Evolutionary conservation across 2,797 vertebrate species (phyloP).

Genomic region (Tangara arthus): DNA sequence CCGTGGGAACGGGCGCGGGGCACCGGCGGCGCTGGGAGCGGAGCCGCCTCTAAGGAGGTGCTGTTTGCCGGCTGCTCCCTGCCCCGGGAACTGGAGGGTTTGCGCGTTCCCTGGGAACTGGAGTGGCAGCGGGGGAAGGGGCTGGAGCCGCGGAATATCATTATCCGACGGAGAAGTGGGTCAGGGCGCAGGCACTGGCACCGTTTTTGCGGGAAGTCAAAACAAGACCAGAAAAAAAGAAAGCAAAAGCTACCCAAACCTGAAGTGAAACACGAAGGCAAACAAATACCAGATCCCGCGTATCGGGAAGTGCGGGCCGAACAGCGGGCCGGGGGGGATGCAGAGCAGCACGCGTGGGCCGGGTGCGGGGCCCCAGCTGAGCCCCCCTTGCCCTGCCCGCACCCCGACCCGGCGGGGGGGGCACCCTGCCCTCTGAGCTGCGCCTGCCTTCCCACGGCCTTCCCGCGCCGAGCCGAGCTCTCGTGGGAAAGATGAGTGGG

Average conservation of each 20-base stretch:
- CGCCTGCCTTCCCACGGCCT: not conserved
- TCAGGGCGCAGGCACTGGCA: slow-evolving; percentile 9
- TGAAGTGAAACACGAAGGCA: not conserved
- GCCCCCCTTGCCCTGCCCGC: not conserved
- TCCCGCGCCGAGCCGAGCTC: accelerated
- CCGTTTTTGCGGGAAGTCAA: not conserved
- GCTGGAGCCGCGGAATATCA: not conserved
- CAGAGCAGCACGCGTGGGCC: not conserved
- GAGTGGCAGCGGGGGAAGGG: not conserved
- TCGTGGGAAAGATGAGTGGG: not conserved
- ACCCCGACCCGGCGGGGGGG: not conserved
- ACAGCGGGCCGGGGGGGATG: too few species aligned
- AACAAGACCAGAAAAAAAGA: not conserved
- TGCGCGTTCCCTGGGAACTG: not conserved
- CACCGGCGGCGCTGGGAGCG: not conserved
- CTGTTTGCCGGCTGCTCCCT: not conserved
- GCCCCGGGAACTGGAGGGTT: not conserved
- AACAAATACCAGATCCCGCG: accelerated
- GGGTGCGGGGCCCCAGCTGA: not conserved
- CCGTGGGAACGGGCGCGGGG: not conserved
- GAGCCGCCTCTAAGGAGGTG: not conserved
- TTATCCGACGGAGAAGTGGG: slow-evolving; percentile 10
- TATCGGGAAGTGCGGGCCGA: not conserved
- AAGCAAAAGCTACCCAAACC: not conserved
- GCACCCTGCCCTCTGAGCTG: too few species aligned